Evolutionary conservation across 2,888 invertebrate species (phyloP).

Genomic region (Caenorhabditis uteleia): DNA sequence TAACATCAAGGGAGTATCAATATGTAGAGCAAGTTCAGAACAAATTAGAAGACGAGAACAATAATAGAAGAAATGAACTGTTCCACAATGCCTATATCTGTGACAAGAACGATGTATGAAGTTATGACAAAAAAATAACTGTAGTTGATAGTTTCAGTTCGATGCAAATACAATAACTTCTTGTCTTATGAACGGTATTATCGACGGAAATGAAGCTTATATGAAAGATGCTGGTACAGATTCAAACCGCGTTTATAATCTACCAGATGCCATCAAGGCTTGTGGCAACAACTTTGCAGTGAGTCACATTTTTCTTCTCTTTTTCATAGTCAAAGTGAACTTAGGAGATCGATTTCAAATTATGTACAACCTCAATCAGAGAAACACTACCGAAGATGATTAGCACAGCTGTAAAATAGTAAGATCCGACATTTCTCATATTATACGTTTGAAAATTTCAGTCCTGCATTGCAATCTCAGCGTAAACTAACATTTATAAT

Average conservation of each 20-base stretch:
- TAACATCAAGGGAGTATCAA: no score
- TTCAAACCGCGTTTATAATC: slow-evolving; percentile 30
- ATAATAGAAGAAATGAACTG: no score
- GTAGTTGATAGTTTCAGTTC: no score
- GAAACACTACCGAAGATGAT: slow-evolving; percentile 21
- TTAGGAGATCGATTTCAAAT: slow-evolving; percentile 32
- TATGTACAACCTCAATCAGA: slow-evolving; percentile 13
- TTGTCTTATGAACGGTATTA: slow-evolving; percentile 32
- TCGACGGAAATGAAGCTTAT: slow-evolving; percentile 38
- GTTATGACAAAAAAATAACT: no score
- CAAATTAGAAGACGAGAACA: no score
- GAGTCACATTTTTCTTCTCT: not conserved
- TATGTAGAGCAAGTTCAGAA: no score
- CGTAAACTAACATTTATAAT: slow-evolving; percentile 20
- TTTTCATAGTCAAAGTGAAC: not conserved
- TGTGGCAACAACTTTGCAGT: slow-evolving; percentile 22
- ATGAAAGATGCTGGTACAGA: slow-evolving; percentile 20
- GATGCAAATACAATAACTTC: slow-evolving; percentile 2
- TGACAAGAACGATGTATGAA: no score
- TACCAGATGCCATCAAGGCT: slow-evolving; percentile 37
- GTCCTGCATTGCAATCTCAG: slow-evolving; percentile 16
- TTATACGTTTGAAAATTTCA: not conserved
- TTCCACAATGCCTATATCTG: no score
- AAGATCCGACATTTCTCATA: not conserved
- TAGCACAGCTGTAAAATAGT: slow-evolving; percentile 17